phyloP scores from a whole-genome alignment of 2,888 invertebrate genomes.

The Spisula solida region DNA sequence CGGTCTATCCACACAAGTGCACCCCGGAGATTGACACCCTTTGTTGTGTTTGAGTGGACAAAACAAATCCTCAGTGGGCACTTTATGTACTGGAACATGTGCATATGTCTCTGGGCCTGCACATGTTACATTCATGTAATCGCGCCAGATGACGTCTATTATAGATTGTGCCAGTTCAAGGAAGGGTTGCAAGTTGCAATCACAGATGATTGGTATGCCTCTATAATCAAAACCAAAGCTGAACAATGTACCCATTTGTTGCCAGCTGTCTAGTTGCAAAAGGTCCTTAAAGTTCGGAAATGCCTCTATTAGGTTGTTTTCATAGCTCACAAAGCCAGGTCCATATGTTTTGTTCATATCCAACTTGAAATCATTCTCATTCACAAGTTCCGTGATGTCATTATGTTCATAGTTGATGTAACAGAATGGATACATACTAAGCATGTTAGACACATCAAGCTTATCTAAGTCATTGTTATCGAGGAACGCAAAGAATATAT shows the following conservation, averaged over 20 bases:
- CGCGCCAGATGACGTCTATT: slow-evolving; percentile 32
- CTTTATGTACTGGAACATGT: slow-evolving; percentile 17
- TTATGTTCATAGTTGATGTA: slow-evolving; percentile 45
- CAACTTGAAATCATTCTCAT: slow-evolving; percentile 33
- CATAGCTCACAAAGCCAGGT: slow-evolving; percentile 42
- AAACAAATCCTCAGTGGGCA: slow-evolving; percentile 17
- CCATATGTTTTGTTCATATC: slow-evolving; percentile 43
- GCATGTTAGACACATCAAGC: slow-evolving; percentile 56
- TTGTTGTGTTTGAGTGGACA: background rate
- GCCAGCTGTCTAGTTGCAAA: slow-evolving; percentile 33
- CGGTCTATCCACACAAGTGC: slow-evolving; percentile 50
- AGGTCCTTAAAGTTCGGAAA: slow-evolving; percentile 55
- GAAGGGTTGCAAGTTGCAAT: slow-evolving; percentile 54
- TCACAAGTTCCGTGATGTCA: slow-evolving; percentile 53
- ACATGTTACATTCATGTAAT: slow-evolving; percentile 55
- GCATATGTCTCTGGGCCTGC: slow-evolving; percentile 26
- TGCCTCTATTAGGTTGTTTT: slow-evolving; percentile 30
- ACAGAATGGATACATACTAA: slow-evolving; percentile 57
- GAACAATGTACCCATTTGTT: slow-evolving; percentile 41
- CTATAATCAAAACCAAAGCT: slow-evolving; percentile 55
- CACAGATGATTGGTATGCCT: slow-evolving; percentile 43
- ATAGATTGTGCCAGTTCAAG: slow-evolving; percentile 6
- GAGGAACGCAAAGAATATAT: slow-evolving; percentile 13
- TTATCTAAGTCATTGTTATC: slow-evolving; percentile 17
- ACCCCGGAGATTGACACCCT: slow-evolving; percentile 25